Conservation (phyloP, 2,888 invertebrate species). For the Eudasyphora cyanicolor region DNA sequence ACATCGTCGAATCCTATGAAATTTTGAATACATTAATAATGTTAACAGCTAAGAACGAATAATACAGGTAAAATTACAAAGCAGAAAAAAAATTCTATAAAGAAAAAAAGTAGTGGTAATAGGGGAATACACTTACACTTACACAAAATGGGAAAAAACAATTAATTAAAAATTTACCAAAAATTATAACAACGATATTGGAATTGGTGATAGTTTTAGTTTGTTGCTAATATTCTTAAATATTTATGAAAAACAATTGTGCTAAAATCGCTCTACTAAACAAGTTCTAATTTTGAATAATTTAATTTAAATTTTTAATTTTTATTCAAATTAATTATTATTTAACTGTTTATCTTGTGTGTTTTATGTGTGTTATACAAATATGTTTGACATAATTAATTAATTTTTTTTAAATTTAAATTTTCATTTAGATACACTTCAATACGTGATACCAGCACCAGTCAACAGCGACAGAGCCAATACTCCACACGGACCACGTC, state of each 20-base stretch:
- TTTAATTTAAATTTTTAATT: background rate
- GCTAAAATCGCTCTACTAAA: too few species aligned
- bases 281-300: background rate
- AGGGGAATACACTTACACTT: background rate
- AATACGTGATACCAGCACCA: conserved; percentile 73
- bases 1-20: conserved; percentile 48
- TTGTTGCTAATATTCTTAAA: too few species aligned
- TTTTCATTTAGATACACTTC: conserved; percentile 73
- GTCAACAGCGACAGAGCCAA: conserved; percentile 78
- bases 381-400: background rate
- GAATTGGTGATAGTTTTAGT: too few species aligned
- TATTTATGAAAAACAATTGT: too few species aligned
- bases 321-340: conserved; percentile 15
- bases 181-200: too few species aligned
- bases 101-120: conserved; percentile 10
- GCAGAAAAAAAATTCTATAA: background rate
- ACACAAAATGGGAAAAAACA: background rate
- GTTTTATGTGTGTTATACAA: background rate
- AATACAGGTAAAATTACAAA: background rate
- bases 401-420: conserved; percentile 26
- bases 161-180: too few species aligned
- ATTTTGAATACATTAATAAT: conserved; percentile 42
- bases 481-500: conserved; percentile 78
- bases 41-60: conserved; percentile 21
- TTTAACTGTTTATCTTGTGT: background rate